Base-by-base conservation (phyloP, 2,888 invertebrate genomes). In the Drepana falcataria region DNA sequence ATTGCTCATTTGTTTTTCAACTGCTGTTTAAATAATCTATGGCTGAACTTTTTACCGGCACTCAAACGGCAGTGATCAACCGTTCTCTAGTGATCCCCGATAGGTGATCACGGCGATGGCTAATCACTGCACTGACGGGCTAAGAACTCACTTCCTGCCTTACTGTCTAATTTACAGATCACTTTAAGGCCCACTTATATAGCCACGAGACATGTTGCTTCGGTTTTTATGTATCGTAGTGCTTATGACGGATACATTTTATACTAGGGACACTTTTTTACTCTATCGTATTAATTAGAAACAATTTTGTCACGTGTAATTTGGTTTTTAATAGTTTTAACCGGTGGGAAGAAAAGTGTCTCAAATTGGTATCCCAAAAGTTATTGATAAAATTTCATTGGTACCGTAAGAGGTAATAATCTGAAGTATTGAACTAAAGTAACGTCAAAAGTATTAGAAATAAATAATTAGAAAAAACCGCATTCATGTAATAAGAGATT, bases 71-170 rank as follows among this genome's bases (percentile, higher is more conserved):
- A 79, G 74, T 81, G 84, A 84, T 84, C 81, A 80, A 77, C 75
- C 75, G 79, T 80, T 83, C 79, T 75, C 77, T 69, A 77, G 85
- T 78, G 86, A 86, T 86, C 83, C 82, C 70, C 74, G 76, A 79
- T 77, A 74, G 73, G 78, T 81, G 83, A 87, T 87, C 83, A 79
- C 74, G 63, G 75, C 73, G 78, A 83, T 85, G 77, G 82, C 87
- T 87, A 87, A 89, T 88, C 87, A 86, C 81, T 65, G 75, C 65
- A 69, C 67, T 87, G 90, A 91, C 90, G 85, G 87, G 73, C 68
- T 90, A 90, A 90, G 88, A 88, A 89, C 86, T 81, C 86, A 83
- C 86, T 88, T 90, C 90, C 90, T 86, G 89, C 79, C 81, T 77
- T 71, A 82, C 83, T 83, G 77, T 88, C 90, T 91, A 89, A 91